Conservation (phyloP, 2,113 vertebrate species). For the Crocuta crocuta region DNA sequence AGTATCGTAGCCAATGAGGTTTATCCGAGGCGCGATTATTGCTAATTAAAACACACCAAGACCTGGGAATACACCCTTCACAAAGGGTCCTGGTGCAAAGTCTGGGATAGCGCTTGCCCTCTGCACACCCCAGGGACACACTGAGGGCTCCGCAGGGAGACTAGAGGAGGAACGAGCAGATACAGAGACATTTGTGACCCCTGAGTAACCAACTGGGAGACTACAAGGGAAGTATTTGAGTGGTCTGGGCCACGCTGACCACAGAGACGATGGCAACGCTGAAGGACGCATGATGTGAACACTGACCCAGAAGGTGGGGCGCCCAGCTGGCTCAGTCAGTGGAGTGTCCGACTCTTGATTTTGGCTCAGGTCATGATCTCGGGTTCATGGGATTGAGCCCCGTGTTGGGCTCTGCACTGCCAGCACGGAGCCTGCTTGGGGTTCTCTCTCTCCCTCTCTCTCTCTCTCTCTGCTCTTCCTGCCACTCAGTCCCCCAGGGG, state of each 20-base stretch:
- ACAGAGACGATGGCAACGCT: background rate
- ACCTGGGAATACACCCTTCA: background rate
- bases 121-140: background rate
- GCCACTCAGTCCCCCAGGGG: background rate
- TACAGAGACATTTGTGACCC: background rate
- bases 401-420: too few species aligned
- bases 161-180: background rate
- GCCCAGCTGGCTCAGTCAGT: too few species aligned
- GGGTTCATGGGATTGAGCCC: too few species aligned
- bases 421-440: too few species aligned
- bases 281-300: background rate
- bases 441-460: too few species aligned
- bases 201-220: background rate
- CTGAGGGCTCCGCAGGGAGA: background rate
- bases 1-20: too few species aligned
- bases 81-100: background rate
- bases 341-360: too few species aligned
- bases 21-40: too few species aligned
- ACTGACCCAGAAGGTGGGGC: background rate
- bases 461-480: too few species aligned
- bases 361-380: too few species aligned
- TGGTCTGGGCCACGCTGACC: background rate
- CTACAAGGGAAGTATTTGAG: background rate
- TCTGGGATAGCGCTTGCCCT: fast-evolving
- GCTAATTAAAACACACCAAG: background rate